phyloP scores from a whole-genome alignment of 2,888 invertebrate species.

The Bembecia ichneumoniformis region DNA sequence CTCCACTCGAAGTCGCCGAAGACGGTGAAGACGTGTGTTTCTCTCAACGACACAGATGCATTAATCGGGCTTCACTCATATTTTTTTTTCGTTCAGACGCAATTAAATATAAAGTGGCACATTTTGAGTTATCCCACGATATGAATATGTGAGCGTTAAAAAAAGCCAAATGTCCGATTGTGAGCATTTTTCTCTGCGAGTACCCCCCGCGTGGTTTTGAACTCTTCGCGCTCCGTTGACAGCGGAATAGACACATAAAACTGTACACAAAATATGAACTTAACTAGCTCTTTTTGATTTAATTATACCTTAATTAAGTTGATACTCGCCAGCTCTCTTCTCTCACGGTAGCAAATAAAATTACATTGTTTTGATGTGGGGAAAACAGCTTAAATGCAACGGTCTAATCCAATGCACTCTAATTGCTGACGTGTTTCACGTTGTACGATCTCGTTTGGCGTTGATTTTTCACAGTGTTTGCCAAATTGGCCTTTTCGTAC shows the following conservation, averaged over 20 bases:
- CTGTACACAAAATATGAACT: slow-evolving; percentile 26
- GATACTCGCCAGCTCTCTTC: slow-evolving; percentile 29
- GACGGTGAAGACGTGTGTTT: slow-evolving; percentile 45
- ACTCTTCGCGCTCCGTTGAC: slow-evolving; percentile 15
- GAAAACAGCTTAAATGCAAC: slow-evolving; percentile 13
- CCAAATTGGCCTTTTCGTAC: neutral
- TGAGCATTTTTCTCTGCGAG: slow-evolving; percentile 1
- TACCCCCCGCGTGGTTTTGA: slow-evolving; percentile 13
- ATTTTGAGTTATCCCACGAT: neutral
- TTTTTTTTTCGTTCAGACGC: neutral
- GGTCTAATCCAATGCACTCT: neutral
- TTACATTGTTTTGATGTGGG: slow-evolving; percentile 9
- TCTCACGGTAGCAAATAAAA: slow-evolving; percentile 46
- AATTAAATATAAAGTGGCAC: neutral
- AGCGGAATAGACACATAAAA: slow-evolving; percentile 11
- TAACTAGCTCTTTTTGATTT: slow-evolving; percentile 35
- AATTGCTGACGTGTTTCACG: neutral
- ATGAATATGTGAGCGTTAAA: slow-evolving; percentile 1
- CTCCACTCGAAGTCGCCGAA: slow-evolving; percentile 55
- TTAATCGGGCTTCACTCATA: neutral
- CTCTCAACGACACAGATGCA: slow-evolving; percentile 22
- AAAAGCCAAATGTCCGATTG: slow-evolving; percentile 8
- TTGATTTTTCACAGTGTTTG: neutral
- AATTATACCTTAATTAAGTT: slow-evolving; percentile 59
- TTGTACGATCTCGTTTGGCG: neutral